A percentile compares a stretch with the other conserved stretches of the same genome.
Conservation (phyloP, 2,888 invertebrate species). For the Caenorhabditis panamensis region DNA sequence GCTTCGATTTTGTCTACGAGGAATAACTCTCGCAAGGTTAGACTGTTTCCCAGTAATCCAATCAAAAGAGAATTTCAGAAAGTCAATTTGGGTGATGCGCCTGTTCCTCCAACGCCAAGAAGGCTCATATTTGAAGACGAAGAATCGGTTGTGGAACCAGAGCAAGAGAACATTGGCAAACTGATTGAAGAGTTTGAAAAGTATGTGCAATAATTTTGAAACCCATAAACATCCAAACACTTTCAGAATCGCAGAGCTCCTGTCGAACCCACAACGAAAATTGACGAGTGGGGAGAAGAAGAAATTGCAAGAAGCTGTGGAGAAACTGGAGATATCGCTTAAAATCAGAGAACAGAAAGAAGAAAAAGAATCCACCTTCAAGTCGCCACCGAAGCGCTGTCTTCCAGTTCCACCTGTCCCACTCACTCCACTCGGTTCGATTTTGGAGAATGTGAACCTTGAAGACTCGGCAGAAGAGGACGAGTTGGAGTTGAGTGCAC, state of each 20-base stretch:
- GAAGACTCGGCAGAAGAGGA: not conserved
- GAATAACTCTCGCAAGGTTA: slow-evolving; percentile 9
- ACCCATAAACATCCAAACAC: too few relatives aligned
- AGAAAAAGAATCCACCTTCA: not conserved
- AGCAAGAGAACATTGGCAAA: slow-evolving; percentile 7
- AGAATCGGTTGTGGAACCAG: slow-evolving; percentile 9
- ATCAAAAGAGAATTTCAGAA: not conserved
- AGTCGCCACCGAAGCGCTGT: not conserved
- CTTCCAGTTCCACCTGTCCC: not conserved
- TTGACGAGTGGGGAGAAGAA: not conserved
- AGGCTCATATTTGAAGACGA: slow-evolving; percentile 22
- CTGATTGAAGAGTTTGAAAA: slow-evolving; percentile 1
- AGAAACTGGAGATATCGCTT: not conserved
- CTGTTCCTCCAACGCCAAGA: not conserved
- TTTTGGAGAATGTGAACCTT: not conserved
- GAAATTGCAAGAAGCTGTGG: not conserved
- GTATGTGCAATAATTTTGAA: not conserved
- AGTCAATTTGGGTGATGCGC: not conserved
- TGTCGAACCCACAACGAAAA: not conserved
- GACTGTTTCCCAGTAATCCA: too few relatives aligned
- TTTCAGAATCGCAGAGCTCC: slow-evolving; percentile 7
- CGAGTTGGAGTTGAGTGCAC: not conserved
- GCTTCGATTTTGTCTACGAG: slow-evolving; percentile 41
- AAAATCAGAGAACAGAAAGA: not conserved
- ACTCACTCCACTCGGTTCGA: slow-evolving; percentile 5